Base-by-base conservation (phyloP, 2,797 vertebrate genomes). In the Halcyon badia region DNA sequence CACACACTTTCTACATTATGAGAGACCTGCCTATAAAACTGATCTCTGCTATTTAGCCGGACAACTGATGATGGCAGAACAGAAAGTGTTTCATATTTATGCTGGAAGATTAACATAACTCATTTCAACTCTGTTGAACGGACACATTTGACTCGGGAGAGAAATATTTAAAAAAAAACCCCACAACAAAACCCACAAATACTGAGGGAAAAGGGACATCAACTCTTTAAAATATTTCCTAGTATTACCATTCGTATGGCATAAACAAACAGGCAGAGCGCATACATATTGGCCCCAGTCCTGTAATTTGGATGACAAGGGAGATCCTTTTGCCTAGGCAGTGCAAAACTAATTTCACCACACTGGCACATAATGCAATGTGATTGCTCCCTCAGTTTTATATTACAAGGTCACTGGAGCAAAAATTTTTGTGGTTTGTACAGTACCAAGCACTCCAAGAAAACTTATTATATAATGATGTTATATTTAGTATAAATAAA, bases 341-440 rank as follows among this genome's bases (percentile, higher is more conserved):
- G 88, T 89, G 79, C 95, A 96, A 95, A 96, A 96, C 96, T 97
- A 96, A 95, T 96, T 96, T 95, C 90, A 93, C 90, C 41, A 10
- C 75, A n/a, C 83, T 96, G 93, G 93, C 92, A 96, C 81, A 92
- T 96, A 96, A 97, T 85, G 69, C 75, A 85, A 48, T 91, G 88
- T 92, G 94, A 97, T 95, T 96, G 86, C 94, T 97, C 93, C 88
- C 92, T 94, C 90, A 96, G 95, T 96, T 96, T 96, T 94, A 87
- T 93, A 87, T 97, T 96, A 94, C 95, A 97, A 96, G 95, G 96
- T 97, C 94, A 96, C 87, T 91, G 83, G 90, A 97, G 95, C 96
- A 97, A 96, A 92, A 95, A 94, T 96, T 96, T 87, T 94, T 96
- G 92, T 94, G 94, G 90, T 94, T 96, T 96, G 83, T 94, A 96